A percentile compares a stretch with the other conserved stretches of the same genome.
These are phyloP conservation scores for Ceraclea dissimilis DNA, from an alignment of 2,888 invertebrate genomes.

Conservation along the genomic window DNA sequence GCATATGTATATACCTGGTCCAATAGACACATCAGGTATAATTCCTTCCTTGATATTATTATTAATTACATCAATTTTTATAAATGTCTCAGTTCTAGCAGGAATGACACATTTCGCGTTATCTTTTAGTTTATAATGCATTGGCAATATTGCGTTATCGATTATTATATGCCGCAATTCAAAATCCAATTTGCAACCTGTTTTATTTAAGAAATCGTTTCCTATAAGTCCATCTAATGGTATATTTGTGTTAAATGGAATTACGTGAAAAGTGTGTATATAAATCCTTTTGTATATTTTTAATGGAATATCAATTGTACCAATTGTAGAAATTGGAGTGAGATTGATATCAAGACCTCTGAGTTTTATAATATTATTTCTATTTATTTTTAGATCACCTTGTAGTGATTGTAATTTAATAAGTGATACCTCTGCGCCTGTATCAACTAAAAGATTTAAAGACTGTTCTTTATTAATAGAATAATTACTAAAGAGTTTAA, in stretches of 20 bases:
- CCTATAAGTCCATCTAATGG: neutral
- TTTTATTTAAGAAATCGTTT: neutral
- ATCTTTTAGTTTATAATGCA: neutral
- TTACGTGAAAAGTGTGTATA: neutral
- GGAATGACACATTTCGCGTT: neutral
- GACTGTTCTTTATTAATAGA: no score
- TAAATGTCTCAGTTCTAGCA: neutral
- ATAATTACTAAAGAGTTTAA: no score
- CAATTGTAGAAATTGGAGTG: neutral
- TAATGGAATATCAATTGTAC: neutral
- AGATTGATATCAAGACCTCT: neutral
- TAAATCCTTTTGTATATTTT: neutral
- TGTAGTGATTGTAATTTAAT: neutral
- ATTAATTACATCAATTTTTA: neutral
- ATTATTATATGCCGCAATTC: neutral
- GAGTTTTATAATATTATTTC: neutral
- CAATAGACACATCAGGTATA: neutral
- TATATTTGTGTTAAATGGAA: neutral
- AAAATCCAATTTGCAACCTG: neutral
- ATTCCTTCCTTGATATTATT: neutral
- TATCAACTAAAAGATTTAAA: neutral
- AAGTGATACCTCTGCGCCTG: neutral
- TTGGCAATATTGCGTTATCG: neutral
- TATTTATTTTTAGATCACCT: neutral
- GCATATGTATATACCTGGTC: neutral